Evolutionary conservation across 2,797 vertebrate genomes (phyloP).

Genomic region (Molossus molossus): DNA sequence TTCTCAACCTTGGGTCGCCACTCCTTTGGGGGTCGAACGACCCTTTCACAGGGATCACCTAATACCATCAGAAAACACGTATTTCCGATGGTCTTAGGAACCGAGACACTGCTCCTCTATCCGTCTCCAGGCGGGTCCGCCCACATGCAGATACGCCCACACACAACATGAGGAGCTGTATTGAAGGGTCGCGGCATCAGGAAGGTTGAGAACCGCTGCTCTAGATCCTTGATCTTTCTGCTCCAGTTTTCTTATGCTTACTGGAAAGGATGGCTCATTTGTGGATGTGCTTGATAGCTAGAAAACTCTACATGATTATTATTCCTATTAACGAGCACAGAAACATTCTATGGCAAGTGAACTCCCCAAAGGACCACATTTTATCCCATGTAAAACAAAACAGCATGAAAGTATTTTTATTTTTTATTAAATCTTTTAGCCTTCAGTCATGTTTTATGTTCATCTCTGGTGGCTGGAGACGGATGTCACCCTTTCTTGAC

Average conservation of each 20-base stretch:
- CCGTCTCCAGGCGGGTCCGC: too few relatives aligned
- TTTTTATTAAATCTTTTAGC: slow-evolving; percentile 7
- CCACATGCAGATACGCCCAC: too few relatives aligned
- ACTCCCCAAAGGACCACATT: background rate
- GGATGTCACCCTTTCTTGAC: background rate
- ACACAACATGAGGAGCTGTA: too few relatives aligned
- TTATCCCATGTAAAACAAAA: background rate
- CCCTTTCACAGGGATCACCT: too few relatives aligned
- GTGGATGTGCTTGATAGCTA: background rate
- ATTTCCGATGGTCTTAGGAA: too few relatives aligned
- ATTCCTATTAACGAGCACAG: background rate
- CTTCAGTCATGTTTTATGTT: background rate
- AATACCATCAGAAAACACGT: too few relatives aligned
- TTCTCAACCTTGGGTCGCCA: too few relatives aligned
- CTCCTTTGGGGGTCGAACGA: too few relatives aligned
- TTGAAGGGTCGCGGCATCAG: too few relatives aligned
- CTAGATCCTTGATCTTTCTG: background rate
- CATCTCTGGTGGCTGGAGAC: background rate
- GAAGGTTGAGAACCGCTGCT: background rate
- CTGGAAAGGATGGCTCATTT: background rate
- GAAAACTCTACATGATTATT: background rate
- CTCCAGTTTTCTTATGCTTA: background rate
- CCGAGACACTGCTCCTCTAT: too few relatives aligned
- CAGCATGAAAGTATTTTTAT: background rate
- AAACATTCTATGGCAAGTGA: slow-evolving; percentile 1